phyloP scores from a whole-genome alignment of 2,888 invertebrate genomes.

The Eupsilia transversa region DNA sequence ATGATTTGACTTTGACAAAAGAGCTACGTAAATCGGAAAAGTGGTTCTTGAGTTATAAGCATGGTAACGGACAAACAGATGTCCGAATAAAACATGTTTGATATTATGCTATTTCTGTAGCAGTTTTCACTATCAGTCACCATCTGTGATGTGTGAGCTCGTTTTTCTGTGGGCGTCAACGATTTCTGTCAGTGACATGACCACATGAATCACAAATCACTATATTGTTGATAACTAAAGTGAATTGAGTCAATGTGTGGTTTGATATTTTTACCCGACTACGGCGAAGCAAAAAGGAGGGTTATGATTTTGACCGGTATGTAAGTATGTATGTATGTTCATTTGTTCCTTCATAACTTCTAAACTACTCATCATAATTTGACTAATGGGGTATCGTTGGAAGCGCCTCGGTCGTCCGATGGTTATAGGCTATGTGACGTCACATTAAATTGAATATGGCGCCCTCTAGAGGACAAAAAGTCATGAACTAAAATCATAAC shows the following conservation, averaged over 20 bases:
- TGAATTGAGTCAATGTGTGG: conserved; percentile 4
- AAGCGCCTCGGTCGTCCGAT: too few relatives aligned
- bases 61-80: neutral
- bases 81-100: neutral
- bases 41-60: neutral
- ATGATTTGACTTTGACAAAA: too few relatives aligned
- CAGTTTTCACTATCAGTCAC: conserved; percentile 28
- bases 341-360: too few relatives aligned
- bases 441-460: too few relatives aligned
- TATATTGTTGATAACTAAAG: conserved; percentile 15
- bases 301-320: too few relatives aligned
- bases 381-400: too few relatives aligned
- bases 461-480: too few relatives aligned
- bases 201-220: conserved; percentile 50
- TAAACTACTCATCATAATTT: too few relatives aligned
- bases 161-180: conserved; percentile 64
- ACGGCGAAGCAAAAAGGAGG: too few relatives aligned
- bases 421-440: too few relatives aligned
- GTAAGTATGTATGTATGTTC: too few relatives aligned
- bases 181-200: conserved; percentile 31
- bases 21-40: neutral
- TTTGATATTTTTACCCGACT: conserved; percentile 12
- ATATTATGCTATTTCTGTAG: conserved; percentile 4
- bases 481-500: too few relatives aligned
- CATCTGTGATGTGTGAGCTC: conserved; percentile 59